A percentile compares a stretch with the other conserved stretches of the same genome.
These are phyloP conservation scores for Radopholus similis DNA, from an alignment of 1,140 invertebrate genomes.

Conservation along the genomic window DNA sequence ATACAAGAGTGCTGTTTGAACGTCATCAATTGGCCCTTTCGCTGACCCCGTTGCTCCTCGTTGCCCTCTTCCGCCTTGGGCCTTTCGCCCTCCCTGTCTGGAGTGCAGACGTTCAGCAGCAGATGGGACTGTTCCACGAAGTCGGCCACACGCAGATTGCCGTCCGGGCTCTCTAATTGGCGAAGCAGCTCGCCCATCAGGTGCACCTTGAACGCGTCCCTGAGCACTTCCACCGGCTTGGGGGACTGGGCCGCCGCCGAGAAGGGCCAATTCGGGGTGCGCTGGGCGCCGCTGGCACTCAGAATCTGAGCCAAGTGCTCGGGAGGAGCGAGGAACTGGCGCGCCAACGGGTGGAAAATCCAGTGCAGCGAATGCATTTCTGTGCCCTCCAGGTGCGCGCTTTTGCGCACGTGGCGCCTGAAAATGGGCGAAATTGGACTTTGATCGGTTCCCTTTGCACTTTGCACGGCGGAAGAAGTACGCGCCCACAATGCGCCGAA, in stretches of 20 bases:
- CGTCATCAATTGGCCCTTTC: not conserved
- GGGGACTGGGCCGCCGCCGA: slow-evolving; percentile 22
- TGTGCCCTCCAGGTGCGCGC: slow-evolving; percentile 13
- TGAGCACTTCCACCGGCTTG: slow-evolving; percentile 48
- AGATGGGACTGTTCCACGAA: slow-evolving; percentile 57
- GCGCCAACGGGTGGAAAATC: slow-evolving; percentile 52
- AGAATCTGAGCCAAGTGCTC: slow-evolving; percentile 9
- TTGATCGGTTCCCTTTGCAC: not conserved
- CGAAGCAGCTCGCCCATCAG: slow-evolving; percentile 42
- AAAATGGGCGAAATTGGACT: not conserved
- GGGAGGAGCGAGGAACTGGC: slow-evolving; percentile 41
- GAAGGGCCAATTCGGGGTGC: slow-evolving; percentile 33
- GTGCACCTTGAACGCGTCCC: slow-evolving; percentile 55
- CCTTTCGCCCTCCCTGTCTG: not conserved
- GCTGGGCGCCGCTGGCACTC: slow-evolving; percentile 21
- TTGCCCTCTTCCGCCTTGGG: not conserved
- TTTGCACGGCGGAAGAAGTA: slow-evolving; percentile 52
- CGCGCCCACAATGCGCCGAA: slow-evolving; percentile 30
- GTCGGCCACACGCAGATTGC: slow-evolving; percentile 39
- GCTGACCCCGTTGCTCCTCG: not conserved
- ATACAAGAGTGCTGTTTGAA: no score
- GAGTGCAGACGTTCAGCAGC: slow-evolving; percentile 46
- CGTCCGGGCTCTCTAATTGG: slow-evolving; percentile 22
- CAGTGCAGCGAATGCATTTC: slow-evolving; percentile 37
- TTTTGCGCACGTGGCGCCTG: slow-evolving; percentile 27